phyloP scores from a whole-genome alignment of 2,888 invertebrate species.

The Dysmachus trigonus region DNA sequence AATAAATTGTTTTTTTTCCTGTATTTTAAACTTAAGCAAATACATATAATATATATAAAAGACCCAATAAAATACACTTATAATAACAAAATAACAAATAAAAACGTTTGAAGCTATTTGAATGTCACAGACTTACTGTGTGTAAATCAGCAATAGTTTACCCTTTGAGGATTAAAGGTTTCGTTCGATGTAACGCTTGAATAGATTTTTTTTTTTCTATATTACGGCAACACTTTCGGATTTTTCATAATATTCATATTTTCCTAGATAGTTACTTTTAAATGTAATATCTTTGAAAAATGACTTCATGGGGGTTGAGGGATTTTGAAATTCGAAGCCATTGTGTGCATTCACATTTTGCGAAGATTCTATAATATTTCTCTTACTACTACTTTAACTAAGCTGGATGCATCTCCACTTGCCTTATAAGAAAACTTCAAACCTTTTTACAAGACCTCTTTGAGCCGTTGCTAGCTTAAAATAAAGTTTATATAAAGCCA shows the following conservation, averaged over 20 bases:
- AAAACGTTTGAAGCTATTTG: too few species aligned
- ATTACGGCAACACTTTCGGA: too few species aligned
- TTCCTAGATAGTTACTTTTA: background rate
- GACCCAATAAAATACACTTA: too few species aligned
- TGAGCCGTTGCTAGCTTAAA: background rate
- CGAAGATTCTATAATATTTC: background rate
- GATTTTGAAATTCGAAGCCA: background rate
- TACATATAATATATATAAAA: too few species aligned
- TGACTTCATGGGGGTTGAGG: background rate
- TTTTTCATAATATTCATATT: background rate
- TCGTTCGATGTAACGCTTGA: too few species aligned
- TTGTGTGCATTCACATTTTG: background rate
- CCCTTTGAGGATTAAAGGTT: too few species aligned
- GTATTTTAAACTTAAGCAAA: too few species aligned
- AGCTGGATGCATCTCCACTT: background rate
- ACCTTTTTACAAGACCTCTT: background rate
- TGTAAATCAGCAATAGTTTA: too few species aligned
- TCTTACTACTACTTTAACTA: background rate
- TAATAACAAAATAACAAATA: too few species aligned
- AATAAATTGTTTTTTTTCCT: too few species aligned
- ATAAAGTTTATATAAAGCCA: background rate
- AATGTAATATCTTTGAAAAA: background rate
- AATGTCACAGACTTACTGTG: too few species aligned
- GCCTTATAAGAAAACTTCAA: background rate
- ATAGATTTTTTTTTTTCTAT: too few species aligned